Base-by-base conservation (phyloP, 1,140 invertebrate species). In the Harpegnathos saltator region DNA sequence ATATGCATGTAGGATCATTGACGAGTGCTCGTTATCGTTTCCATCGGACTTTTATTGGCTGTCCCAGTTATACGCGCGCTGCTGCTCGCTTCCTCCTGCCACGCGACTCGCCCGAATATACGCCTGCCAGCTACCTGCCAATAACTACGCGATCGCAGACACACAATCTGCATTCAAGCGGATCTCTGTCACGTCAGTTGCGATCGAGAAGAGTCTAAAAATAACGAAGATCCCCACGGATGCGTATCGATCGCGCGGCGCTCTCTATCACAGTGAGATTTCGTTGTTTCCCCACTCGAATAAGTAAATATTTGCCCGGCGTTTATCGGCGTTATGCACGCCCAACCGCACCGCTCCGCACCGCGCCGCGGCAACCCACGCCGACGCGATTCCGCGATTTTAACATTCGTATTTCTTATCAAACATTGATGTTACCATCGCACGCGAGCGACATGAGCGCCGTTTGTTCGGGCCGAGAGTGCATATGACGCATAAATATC, bases 21-120 rank as follows among this genome's bases (percentile, higher is more conserved):
- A 66, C 19, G 68, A 84, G 50, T 58, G 73, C 52, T 80, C 82
- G 82, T 80, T 71, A 84, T 77, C 71, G 72, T 83, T 59, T 48
- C 73, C 52, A 66, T 84, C 50, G 58, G 22, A 33, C 29, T 84
- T 84, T 72, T 71, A 85, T 85, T 72, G 72, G 50, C 50, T 33
- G 65, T 44, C 50, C 24, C 72, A 84, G 74, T 65, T 80, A 59
- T 48, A 71, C 11, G 65, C 38, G 15, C 52, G 12, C 54, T 68
- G 72, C 59, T 19, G 71, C 50, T 72, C 58, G 19, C 52, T 77
- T n/a, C n/a, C 61, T 24, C 29, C 71, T 56, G 61, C 84, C 44
- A 17, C 14, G 73, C 33, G 73, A 84, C 84, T 80, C 69, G 12
- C 38, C 24, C 62, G 19, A 78, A 69, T 44, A 85, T 63, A 72